These are phyloP conservation scores for Caenorhabditis inopinata DNA, from an alignment of 1,140 invertebrate genomes.

Conservation along the genomic window DNA sequence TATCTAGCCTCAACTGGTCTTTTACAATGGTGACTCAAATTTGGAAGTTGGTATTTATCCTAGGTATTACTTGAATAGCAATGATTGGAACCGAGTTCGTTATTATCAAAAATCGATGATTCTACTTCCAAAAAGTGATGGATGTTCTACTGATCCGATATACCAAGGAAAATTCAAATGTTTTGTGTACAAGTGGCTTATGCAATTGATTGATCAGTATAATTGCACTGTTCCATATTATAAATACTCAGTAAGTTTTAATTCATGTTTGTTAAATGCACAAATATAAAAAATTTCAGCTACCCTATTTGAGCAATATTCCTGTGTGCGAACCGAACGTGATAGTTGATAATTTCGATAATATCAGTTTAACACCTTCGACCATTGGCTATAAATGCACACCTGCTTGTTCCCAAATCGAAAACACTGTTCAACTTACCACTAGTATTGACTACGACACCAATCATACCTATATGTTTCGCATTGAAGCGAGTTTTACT, in stretches of 20 bases:
- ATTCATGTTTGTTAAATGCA: background rate
- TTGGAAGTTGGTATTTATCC: slow-evolving; percentile 31
- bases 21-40: slow-evolving; percentile 34
- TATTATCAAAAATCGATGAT: slow-evolving; percentile 33
- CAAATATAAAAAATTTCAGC: background rate
- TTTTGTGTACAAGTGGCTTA: slow-evolving; percentile 35
- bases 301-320: background rate
- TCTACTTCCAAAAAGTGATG: slow-evolving; percentile 9
- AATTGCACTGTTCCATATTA: slow-evolving; percentile 43
- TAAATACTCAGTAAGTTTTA: background rate
- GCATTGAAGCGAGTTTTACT: slow-evolving; percentile 34
- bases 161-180: slow-evolving; percentile 35
- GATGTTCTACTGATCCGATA: slow-evolving; percentile 20
- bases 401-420: slow-evolving; percentile 20
- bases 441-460: background rate
- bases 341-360: background rate
- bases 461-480: slow-evolving; percentile 15
- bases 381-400: slow-evolving; percentile 24
- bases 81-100: slow-evolving; percentile 40
- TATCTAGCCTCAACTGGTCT: slow-evolving; percentile 17
- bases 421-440: slow-evolving; percentile 21
- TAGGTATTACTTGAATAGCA: slow-evolving; percentile 30
- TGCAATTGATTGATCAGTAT: slow-evolving; percentile 8
- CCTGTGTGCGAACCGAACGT: slow-evolving; percentile 34
- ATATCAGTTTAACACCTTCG: background rate